Evolutionary conservation across 2,113 vertebrate genomes (phyloP), one percentile per base, ranked within the genome.

Genomic region (Labrus mixtus): DNA sequence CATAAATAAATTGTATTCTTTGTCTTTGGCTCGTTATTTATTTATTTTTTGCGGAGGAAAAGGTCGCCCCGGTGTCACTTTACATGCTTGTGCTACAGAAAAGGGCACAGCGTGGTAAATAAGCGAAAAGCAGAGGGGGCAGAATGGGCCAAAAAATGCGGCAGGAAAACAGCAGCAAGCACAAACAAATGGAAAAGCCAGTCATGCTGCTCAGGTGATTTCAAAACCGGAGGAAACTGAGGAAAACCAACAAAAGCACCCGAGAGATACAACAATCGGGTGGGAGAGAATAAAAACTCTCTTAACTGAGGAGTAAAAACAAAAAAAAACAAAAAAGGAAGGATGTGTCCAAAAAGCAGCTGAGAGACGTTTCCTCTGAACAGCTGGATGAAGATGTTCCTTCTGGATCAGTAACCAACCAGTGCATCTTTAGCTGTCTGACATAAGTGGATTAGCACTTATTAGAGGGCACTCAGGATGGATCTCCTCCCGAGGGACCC

Each of bases 371-470:
- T 11, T 51, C 41, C 20, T 3, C 15, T 29, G 53, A 4, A 51
- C 11, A 15, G 65, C 23, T 20, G 60, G 62, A 71, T 60, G 11
- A 73, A 76, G 25, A 15, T n/a, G 17, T 59, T 60, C 41, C 39
- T 37, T 61, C 57, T 46, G 72, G 54, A 71, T 73, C 72, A 22
- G 67, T 57, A 67, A 73, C 63, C 33, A 67, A 73, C 63, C 33
- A 51, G 62, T 70, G 76, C 76, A 53, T 51, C 78, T 68, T 59
- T 37, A 50, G 41, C 54, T 58, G 62, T 61, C 73, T 33, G 57
- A 59, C 50, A n/a, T 53, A 68, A 84, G 64, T 76, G 73, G 71
- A 84, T 84, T 80, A 82, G 58, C 25, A 37, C 23, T 73, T 81
- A 82, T 88, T 78, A 80, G 58, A 37, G 46, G 29, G 73, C 57